These are phyloP conservation scores for Hippocampus comes DNA, from an alignment of 2,113 vertebrate species.

Conservation along the genomic window DNA sequence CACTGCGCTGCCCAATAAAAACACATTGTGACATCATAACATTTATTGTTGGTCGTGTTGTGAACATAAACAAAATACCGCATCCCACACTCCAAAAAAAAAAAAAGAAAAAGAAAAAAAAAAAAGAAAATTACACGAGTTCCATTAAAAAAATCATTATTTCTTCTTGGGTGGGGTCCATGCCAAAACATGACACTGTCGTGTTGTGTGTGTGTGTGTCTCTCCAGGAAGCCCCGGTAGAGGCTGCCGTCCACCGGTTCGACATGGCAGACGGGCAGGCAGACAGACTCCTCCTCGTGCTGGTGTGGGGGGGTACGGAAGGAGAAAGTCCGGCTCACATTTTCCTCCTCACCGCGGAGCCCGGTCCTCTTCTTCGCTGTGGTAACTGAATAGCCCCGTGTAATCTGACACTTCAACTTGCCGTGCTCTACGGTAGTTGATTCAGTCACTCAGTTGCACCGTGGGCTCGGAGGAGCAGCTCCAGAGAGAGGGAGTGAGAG, in stretches of 20 bases:
- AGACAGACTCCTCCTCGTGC: not conserved
- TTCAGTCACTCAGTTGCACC: slow-evolving; percentile 97
- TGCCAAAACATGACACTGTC: not conserved
- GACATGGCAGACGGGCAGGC: not conserved
- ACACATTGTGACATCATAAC: too few relatives aligned
- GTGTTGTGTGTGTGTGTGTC: not conserved
- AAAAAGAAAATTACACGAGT: too few relatives aligned
- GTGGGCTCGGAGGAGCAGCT: slow-evolving; percentile 78
- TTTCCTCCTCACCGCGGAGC: slow-evolving; percentile 82
- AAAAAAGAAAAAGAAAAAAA: too few relatives aligned
- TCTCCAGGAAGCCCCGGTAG: not conserved
- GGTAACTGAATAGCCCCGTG: slow-evolving; percentile 98
- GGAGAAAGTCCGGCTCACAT: slow-evolving; percentile 77
- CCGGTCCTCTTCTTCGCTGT: slow-evolving; percentile 75
- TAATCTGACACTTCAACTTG: slow-evolving; percentile 99
- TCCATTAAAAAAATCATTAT: not conserved
- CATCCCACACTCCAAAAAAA: too few relatives aligned
- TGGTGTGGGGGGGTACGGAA: not conserved
- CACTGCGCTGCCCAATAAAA: too few relatives aligned
- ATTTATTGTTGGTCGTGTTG: too few relatives aligned
- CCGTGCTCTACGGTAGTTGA: slow-evolving; percentile 96
- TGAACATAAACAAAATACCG: too few relatives aligned
- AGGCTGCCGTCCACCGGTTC: not conserved
- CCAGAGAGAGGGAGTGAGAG: not conserved
- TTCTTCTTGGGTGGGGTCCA: not conserved